Base-by-base conservation (phyloP, 2,113 vertebrate genomes). In the Eptatretus burgeri region DNA sequence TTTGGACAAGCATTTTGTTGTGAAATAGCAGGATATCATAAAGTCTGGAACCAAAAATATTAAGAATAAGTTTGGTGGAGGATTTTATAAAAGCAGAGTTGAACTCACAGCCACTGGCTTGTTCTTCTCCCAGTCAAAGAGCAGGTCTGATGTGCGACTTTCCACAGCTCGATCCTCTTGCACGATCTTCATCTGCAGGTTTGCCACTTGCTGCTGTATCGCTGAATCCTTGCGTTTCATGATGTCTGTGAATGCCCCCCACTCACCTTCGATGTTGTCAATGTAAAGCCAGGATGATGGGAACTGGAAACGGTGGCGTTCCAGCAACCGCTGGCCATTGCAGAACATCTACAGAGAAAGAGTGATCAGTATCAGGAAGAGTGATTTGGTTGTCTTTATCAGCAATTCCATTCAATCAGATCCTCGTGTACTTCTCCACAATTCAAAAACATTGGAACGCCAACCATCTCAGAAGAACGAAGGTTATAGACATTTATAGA, bases 211-310 rank as follows among this genome's bases (percentile, higher is more conserved):
- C 63, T 98, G 89, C 65, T 98, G 91, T 66, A 98, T 98, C 64
- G 91, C 91, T 0, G 85, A 93, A 71, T 98, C 91, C 69, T 98
- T 98, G 41, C 91, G 80, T 51, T 87, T 82, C 91, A 98, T 98
- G 41, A 98, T 96, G 74, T 98, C 91, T 50, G 84, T 98, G 74
- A 98, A 98, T 17, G 91, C 91, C 1, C 89, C 89, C 91, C 91
- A 98, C 63, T 98, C 91, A 2, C 91, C 91, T 69, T 98, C 91
- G 1, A 98, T 95, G 75, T 98, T 98, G 75, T 98, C 91, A 5
- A 96, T 98, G 71, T 98, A 98, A 1, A 98, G 77, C 91, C 91
- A 98, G 63, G 89, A 94, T 0, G 91, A 84, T 0, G 91, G 89
- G 72, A 98, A 98, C 74, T 98, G 91, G 79, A 98, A 98, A 14